Percentiles rank a stretch among this genome's conserved stretches.
phyloP scores from a whole-genome alignment of 2,888 invertebrate genomes.

The Tryphoninae sp. region DNA sequence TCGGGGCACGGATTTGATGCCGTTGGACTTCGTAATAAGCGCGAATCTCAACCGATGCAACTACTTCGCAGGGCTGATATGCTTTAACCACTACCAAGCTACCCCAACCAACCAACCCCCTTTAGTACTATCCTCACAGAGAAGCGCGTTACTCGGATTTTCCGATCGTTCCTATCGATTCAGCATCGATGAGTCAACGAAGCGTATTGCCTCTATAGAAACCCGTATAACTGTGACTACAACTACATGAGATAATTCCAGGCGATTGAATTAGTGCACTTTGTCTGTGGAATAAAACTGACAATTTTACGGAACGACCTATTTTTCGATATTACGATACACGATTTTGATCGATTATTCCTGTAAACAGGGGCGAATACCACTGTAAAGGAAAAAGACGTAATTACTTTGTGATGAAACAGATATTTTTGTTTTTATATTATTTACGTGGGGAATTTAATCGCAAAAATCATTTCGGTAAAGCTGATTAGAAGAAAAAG shows the following conservation, averaged over 20 bases:
- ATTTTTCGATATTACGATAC: background rate
- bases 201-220: conserved; percentile 13
- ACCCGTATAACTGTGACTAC: background rate
- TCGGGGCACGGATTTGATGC: conserved; percentile 58
- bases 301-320: conserved; percentile 20
- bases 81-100: background rate
- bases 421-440: no score
- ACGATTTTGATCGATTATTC: no score
- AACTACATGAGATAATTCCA: conserved; percentile 23
- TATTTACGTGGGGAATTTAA: no score
- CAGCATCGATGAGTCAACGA: conserved; percentile 35
- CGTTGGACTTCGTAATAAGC: conserved; percentile 54
- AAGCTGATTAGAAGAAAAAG: background rate
- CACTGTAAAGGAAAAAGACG: no score
- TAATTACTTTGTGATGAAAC: no score
- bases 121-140: background rate
- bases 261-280: conserved; percentile 39
- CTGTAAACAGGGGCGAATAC: no score
- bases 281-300: conserved; percentile 25
- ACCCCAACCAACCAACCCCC: background rate
- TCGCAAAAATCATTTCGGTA: no score
- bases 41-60: conserved; percentile 46
- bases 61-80: conserved; percentile 45
- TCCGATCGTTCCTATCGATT: conserved; percentile 43
- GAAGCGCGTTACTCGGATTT: conserved; percentile 38